These are phyloP conservation scores for Chascanopsetta lugubris DNA, from an alignment of 2,113 vertebrate species.

Conservation along the genomic window DNA sequence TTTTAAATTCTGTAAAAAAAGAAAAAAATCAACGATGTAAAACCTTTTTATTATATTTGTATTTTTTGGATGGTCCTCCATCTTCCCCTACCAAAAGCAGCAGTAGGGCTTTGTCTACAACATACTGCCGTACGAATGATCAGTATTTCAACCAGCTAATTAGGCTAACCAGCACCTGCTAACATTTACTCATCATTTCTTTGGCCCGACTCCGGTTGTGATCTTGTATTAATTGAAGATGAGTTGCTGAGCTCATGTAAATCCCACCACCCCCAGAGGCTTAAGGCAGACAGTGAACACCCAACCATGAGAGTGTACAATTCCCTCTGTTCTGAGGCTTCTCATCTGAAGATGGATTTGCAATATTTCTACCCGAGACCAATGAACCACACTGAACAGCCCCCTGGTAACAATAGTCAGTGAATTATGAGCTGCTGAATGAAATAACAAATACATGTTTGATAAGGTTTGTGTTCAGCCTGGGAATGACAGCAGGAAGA, in stretches of 20 bases:
- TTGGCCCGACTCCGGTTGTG: neutral
- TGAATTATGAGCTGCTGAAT: neutral
- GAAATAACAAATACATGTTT: neutral
- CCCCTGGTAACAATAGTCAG: too few relatives aligned
- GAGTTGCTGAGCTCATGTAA: neutral
- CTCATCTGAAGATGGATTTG: neutral
- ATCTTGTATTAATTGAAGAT: neutral
- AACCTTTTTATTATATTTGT: too few relatives aligned
- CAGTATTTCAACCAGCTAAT: too few relatives aligned
- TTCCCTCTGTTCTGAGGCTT: neutral
- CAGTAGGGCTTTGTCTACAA: too few relatives aligned
- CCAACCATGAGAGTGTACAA: neutral
- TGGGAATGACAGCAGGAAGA: neutral
- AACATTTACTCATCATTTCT: neutral
- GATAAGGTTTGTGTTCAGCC: neutral
- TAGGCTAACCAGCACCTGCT: neutral
- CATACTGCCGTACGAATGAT: too few relatives aligned
- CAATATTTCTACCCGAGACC: neutral
- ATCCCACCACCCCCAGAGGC: neutral
- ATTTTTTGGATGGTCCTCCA: too few relatives aligned
- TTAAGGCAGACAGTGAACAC: neutral
- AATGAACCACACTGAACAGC: neutral
- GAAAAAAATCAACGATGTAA: too few relatives aligned
- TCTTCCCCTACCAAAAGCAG: too few relatives aligned
- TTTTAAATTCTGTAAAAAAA: too few relatives aligned